Percentiles rank a stretch among this genome's conserved stretches.
phyloP scores from a whole-genome alignment of 2,797 vertebrate genomes.

The Sebastiscus tertius region DNA sequence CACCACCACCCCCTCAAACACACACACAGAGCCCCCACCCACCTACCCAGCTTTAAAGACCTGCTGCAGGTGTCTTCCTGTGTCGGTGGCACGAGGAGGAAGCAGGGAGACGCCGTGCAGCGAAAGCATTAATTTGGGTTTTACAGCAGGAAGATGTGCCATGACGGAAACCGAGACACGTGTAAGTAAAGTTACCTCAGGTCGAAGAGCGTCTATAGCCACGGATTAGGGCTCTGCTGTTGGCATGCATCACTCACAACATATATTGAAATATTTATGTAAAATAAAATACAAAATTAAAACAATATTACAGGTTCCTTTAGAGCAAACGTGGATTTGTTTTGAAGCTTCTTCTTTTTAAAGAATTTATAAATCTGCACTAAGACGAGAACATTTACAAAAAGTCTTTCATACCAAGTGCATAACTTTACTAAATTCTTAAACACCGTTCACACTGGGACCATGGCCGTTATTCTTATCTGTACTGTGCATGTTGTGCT shows the following conservation, averaged over 20 bases:
- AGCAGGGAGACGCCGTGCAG: constrained; percentile 33
- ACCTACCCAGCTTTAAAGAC: constrained; percentile 42
- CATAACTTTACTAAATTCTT: too few relatives aligned
- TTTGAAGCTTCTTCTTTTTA: not conserved
- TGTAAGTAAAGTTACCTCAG: constrained; percentile 11
- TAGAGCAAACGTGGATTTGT: not conserved
- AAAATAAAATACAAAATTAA: not conserved
- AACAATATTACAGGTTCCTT: not conserved
- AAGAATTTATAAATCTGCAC: too few relatives aligned
- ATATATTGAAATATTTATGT: not conserved
- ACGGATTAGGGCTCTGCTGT: not conserved
- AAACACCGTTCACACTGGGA: too few relatives aligned
- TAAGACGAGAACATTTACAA: too few relatives aligned
- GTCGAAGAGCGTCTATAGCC: constrained; percentile 20
- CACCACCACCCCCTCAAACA: not conserved
- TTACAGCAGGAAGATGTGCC: constrained; percentile 22
- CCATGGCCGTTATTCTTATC: too few relatives aligned
- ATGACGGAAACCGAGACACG: constrained; percentile 15
- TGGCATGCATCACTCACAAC: not conserved
- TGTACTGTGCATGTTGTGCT: too few relatives aligned
- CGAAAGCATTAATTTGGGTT: constrained; percentile 30
- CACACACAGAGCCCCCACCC: constrained; percentile 10
- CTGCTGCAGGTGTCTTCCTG: constrained; percentile 81
- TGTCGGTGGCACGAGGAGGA: constrained; percentile 38
- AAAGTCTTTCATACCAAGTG: too few relatives aligned